Percentiles rank a stretch among this genome's conserved stretches.
Conservation (phyloP, 2,113 vertebrate genomes). For the Trochalopteron elliotii region DNA sequence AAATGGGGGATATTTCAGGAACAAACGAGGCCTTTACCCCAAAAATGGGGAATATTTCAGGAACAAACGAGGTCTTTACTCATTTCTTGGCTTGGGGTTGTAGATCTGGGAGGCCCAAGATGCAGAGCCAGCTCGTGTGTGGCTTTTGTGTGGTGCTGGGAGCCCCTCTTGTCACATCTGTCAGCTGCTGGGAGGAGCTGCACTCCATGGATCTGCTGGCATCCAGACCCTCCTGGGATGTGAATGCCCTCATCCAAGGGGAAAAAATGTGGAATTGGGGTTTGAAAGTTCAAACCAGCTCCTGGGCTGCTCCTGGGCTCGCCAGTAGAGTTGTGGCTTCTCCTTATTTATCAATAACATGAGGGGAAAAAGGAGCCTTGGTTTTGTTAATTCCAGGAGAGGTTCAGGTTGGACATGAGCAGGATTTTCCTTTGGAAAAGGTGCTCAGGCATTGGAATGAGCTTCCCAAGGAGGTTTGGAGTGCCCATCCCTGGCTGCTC, state of each 20-base stretch:
- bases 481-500: too few relatives aligned
- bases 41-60: conserved; percentile 25
- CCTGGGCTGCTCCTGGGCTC: neutral
- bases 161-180: neutral
- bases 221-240: neutral
- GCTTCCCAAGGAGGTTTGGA: neutral
- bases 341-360: neutral
- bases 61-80: neutral
- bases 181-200: neutral
- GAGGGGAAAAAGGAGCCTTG: too few relatives aligned
- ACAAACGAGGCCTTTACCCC: neutral
- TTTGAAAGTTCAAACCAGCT: neutral
- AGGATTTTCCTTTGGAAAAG: neutral
- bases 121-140: neutral
- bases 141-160: neutral
- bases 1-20: conserved; percentile 17
- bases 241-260: rapidly evolving
- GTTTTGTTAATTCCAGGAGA: too few relatives aligned
- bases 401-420: too few relatives aligned
- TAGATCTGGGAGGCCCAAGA: neutral
- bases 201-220: neutral
- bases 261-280: rapidly evolving
- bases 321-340: rapidly evolving
- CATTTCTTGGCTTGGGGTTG: neutral
- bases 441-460: rapidly evolving